Conservation (phyloP, 64 coral and sea anemone species). For the Montipora sp. region DNA sequence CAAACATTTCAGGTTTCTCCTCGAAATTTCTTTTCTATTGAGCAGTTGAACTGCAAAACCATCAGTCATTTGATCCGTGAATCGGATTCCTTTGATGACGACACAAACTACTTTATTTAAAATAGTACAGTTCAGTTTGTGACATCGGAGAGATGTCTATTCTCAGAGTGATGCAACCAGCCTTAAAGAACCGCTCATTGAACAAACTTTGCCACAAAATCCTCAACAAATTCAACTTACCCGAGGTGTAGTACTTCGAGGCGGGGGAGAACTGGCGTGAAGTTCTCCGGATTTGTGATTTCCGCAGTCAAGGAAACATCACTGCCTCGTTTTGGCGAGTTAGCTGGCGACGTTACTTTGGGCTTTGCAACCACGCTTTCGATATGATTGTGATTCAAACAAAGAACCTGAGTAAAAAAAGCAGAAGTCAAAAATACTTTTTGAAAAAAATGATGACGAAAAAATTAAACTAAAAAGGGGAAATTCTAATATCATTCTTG, state of each 20-base stretch:
- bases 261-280: conserved; percentile 80
- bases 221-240: conserved; percentile 28
- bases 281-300: conserved; percentile 83
- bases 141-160: too few species aligned
- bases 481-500: too few species aligned
- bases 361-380: conserved; percentile 80
- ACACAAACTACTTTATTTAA: too few species aligned
- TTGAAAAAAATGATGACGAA: background rate
- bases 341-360: conserved; percentile 76
- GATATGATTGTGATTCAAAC: conserved; percentile 91
- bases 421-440: background rate
- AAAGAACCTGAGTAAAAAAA: conserved; percentile 66
- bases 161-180: background rate
- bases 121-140: too few species aligned
- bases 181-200: background rate
- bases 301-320: conserved; percentile 40
- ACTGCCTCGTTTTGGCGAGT: conserved; percentile 57
- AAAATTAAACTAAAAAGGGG: too few species aligned
- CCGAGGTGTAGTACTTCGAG: conserved; percentile 97
- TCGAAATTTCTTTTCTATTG: too few species aligned
- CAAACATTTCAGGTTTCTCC: too few species aligned
- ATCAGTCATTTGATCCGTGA: too few species aligned
- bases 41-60: too few species aligned
- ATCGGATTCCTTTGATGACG: too few species aligned
- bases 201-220: too few species aligned